Evolutionary conservation across 2,797 vertebrate genomes (phyloP).

Genomic region (Acestrorhynchus altus): DNA sequence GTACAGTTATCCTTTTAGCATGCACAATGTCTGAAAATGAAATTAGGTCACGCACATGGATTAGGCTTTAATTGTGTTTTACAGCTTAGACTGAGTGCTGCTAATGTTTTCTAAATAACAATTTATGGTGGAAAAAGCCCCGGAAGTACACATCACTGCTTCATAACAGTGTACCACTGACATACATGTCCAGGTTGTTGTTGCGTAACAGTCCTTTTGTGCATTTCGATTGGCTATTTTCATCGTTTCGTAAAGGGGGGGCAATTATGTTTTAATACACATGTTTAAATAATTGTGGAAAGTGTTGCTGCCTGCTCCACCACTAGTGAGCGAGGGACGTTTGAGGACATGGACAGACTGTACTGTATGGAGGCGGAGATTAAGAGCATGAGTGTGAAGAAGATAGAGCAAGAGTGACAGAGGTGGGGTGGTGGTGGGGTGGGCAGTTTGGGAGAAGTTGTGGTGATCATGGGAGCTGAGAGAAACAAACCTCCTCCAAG

Average conservation of each 20-base stretch:
- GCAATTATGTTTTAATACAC: no score
- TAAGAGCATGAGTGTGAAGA: neutral
- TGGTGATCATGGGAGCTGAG: neutral
- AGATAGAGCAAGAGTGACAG: neutral
- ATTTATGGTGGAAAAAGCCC: neutral
- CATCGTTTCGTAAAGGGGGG: neutral
- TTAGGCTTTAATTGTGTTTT: neutral
- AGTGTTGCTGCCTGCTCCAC: slow-evolving; percentile 5
- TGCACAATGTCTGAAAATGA: slow-evolving; percentile 2
- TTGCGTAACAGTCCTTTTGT: neutral
- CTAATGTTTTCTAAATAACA: slow-evolving; percentile 11
- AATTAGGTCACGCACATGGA: slow-evolving; percentile 19
- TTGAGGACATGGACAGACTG: slow-evolving; percentile 25
- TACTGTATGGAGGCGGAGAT: neutral
- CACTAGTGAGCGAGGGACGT: neutral
- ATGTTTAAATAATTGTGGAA: neutral
- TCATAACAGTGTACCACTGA: neutral
- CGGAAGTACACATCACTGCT: neutral
- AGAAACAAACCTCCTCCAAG: slow-evolving; percentile 6
- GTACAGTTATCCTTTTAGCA: slow-evolving; percentile 9
- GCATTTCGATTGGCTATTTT: neutral
- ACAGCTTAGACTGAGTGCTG: slow-evolving; percentile 15
- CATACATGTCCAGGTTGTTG: neutral
- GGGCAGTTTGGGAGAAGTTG: neutral
- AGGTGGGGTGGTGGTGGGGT: neutral